Conservation (phyloP, 2,113 vertebrate genomes). For the Ptyas mucosa region DNA sequence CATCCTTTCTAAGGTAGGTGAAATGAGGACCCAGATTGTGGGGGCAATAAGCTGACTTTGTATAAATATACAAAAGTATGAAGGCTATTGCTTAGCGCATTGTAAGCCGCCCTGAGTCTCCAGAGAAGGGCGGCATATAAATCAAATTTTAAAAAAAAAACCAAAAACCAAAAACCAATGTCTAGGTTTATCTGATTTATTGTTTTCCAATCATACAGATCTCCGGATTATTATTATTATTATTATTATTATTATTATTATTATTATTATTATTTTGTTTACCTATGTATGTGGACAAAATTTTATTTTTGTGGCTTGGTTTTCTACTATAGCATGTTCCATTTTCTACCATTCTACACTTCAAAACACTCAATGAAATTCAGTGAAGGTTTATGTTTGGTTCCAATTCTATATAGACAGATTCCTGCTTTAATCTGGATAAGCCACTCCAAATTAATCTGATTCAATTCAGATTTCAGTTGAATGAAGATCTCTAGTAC, state of each 20-base stretch:
- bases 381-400: background rate
- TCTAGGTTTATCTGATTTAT: background rate
- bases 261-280: background rate
- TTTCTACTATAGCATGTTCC: background rate
- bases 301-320: background rate
- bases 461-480: background rate
- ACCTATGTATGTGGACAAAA: background rate
- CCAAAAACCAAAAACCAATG: no score
- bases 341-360: background rate
- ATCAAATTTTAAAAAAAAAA: no score
- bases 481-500: background rate
- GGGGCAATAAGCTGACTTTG: no score
- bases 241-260: no score
- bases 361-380: background rate
- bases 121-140: no score
- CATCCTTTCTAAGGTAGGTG: no score
- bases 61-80: no score
- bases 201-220: background rate
- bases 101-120: no score
- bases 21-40: no score
- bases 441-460: background rate
- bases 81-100: no score
- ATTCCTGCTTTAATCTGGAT: background rate
- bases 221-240: no score
- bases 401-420: background rate